Conservation (phyloP, 2,797 vertebrate species). For the Triplophysa yarkandensis region DNA sequence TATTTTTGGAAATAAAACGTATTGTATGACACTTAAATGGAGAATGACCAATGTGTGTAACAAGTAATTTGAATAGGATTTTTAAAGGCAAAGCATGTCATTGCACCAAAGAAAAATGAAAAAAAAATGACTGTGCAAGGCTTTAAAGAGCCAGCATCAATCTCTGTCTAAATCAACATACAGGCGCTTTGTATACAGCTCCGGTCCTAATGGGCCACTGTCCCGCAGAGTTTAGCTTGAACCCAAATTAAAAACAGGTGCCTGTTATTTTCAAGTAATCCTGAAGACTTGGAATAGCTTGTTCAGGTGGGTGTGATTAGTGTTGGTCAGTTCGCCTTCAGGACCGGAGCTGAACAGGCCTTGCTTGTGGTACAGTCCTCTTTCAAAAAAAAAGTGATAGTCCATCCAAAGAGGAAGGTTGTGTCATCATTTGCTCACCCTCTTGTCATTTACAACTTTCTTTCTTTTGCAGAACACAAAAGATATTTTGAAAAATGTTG, state of each 20-base stretch:
- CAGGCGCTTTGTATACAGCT: background rate
- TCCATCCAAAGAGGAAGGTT: no score
- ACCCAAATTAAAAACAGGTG: background rate
- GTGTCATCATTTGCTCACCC: no score
- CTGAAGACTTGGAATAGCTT: background rate
- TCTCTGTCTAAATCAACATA: background rate
- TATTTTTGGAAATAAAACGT: no score
- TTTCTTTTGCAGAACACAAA: no score
- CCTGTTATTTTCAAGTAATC: background rate
- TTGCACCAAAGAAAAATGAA: background rate
- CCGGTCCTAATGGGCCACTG: background rate
- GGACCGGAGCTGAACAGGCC: background rate
- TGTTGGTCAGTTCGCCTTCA: background rate
- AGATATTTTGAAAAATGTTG: no score
- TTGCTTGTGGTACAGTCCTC: background rate
- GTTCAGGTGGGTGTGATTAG: background rate
- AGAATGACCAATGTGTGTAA: constrained; percentile 22
- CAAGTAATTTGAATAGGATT: constrained; percentile 22
- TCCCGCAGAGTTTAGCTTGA: background rate
- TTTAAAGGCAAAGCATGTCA: constrained; percentile 2
- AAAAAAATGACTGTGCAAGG: background rate
- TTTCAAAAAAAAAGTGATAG: no score
- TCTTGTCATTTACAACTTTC: no score
- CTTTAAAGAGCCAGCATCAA: background rate
- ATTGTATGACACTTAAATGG: no score